Percentiles rank a stretch among this genome's conserved stretches.
Conservation (phyloP, 2,797 vertebrate species). For the Enteromius paludinosus region DNA sequence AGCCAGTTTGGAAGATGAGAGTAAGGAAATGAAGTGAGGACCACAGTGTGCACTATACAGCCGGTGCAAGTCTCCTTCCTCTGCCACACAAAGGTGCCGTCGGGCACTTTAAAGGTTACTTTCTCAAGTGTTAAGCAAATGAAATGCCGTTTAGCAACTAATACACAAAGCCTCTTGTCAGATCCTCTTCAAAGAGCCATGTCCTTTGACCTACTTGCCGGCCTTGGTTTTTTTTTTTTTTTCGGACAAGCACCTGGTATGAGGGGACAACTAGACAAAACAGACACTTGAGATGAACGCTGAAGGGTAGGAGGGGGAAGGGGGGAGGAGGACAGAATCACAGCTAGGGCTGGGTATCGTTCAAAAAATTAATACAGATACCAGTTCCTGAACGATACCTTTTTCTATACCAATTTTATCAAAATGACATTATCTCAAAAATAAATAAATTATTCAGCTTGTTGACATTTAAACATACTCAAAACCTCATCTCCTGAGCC, state of each 20-base stretch:
- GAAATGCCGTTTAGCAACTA: conserved; percentile 76
- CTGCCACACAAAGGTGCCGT: conserved; percentile 59
- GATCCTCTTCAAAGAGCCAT: conserved; percentile 83
- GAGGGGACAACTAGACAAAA: conserved; percentile 89
- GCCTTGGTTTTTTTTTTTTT: conserved; percentile 76
- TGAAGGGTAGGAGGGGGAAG: conserved; percentile 75
- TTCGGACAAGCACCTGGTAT: conserved; percentile 78
- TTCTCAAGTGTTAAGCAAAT: conserved; percentile 82
- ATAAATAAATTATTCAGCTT: too few species aligned
- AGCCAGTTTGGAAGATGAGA: not conserved
- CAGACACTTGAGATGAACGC: conserved; percentile 84
- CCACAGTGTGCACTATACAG: conserved; percentile 17
- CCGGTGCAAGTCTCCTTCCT: conserved; percentile 35
- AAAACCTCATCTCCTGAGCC: too few species aligned
- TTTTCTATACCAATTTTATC: too few species aligned
- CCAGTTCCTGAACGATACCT: too few species aligned
- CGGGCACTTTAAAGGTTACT: conserved; percentile 76
- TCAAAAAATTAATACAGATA: too few species aligned
- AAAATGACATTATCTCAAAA: too few species aligned
- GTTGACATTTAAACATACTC: too few species aligned
- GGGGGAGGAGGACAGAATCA: conserved; percentile 68
- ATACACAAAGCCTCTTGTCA: conserved; percentile 83
- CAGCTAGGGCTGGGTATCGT: not conserved
- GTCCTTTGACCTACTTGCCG: conserved; percentile 86
- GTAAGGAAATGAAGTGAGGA: conserved; percentile 17